Evolutionary conservation across 2,888 invertebrate genomes (phyloP).

Genomic region (Horisme vitalbata): DNA sequence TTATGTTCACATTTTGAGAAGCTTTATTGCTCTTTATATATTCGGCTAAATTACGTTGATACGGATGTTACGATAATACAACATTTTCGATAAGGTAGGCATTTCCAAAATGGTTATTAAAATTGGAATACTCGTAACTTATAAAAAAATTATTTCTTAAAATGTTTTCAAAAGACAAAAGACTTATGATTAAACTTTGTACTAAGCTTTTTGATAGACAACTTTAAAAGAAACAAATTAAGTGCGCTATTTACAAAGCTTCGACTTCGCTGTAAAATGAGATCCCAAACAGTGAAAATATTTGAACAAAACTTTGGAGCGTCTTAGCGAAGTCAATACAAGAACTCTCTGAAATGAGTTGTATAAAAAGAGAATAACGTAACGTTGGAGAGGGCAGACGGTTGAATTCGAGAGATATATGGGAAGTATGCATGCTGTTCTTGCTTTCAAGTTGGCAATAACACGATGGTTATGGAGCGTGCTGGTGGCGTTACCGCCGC

Average conservation of each 20-base stretch:
- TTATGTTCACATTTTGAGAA: constrained; percentile 23
- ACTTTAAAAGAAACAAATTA: constrained; percentile 27
- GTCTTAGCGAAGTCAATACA: constrained; percentile 36
- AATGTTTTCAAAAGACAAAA: constrained; percentile 6
- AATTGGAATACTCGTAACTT: background rate
- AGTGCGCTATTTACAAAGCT: constrained; percentile 35
- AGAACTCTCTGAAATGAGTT: constrained; percentile 43
- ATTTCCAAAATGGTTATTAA: background rate
- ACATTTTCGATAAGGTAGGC: background rate
- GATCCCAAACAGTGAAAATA: constrained; percentile 33
- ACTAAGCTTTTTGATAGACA: constrained; percentile 22
- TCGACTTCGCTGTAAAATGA: constrained; percentile 32
- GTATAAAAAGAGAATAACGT: constrained; percentile 61
- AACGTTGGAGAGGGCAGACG: constrained; percentile 63
- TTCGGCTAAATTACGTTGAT: constrained; percentile 22
- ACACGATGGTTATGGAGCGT: constrained; percentile 77
- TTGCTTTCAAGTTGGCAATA: constrained; percentile 81
- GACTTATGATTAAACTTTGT: constrained; percentile 8
- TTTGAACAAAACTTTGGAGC: constrained; percentile 35
- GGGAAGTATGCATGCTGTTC: constrained; percentile 76
- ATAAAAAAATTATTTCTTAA: background rate
- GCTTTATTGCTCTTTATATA: constrained; percentile 23
- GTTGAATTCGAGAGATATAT: constrained; percentile 74
- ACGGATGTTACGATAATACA: constrained; percentile 15
- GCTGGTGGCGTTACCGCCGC: constrained; percentile 77